phyloP scores from a whole-genome alignment of 2,113 vertebrate species.

The Jacana jacana region DNA sequence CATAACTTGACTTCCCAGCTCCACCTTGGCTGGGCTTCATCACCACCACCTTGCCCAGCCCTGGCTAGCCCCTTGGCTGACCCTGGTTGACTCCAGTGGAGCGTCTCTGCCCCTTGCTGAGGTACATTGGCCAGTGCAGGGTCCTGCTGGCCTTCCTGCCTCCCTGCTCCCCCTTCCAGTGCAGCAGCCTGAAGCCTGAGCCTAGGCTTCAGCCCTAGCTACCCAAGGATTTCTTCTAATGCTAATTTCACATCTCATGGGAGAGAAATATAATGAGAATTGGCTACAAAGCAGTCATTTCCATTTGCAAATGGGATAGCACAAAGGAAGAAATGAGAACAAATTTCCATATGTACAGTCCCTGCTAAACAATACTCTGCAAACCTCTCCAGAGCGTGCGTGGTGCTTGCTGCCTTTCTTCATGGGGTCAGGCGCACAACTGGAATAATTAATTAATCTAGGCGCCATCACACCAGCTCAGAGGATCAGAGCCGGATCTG shows the following conservation, averaged over 20 bases:
- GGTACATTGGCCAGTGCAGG: background rate
- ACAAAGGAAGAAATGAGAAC: slow-evolving; percentile 54
- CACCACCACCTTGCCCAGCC: background rate
- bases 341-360: slow-evolving; percentile 61
- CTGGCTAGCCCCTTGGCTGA: background rate
- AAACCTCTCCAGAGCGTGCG: background rate
- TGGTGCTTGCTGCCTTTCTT: background rate
- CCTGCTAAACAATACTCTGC: slow-evolving; percentile 33
- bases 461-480: background rate
- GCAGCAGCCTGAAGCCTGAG: background rate
- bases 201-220: background rate
- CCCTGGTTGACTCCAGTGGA: background rate
- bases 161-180: background rate
- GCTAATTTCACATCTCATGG: background rate
- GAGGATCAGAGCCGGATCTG: background rate
- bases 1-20: background rate
- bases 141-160: background rate
- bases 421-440: background rate
- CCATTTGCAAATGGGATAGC: slow-evolving; percentile 23
- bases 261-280: slow-evolving; percentile 10
- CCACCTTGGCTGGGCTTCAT: background rate
- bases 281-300: slow-evolving; percentile 37
- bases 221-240: background rate
- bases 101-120: background rate
- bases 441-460: background rate